A percentile compares a stretch with the other conserved stretches of the same genome.
phyloP scores from a whole-genome alignment of 2,113 vertebrate species.

The Lamprotornis superbus region DNA sequence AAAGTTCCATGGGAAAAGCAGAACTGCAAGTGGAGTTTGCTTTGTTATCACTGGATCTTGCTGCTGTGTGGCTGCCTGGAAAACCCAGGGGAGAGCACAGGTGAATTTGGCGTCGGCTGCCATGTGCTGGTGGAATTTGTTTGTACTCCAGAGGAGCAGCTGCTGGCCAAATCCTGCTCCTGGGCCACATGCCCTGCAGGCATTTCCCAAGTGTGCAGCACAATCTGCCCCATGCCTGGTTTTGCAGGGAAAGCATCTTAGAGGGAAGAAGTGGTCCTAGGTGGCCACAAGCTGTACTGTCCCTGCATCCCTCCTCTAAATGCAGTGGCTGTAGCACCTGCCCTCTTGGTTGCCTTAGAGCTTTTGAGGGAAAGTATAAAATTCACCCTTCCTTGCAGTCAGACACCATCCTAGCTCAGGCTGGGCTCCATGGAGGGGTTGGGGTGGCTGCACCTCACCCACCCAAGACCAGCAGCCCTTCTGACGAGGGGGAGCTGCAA shows the following conservation, averaged over 20 bases:
- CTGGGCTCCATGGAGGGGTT: background rate
- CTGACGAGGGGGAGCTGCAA: background rate
- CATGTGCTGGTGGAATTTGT: fast-evolving
- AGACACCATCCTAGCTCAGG: background rate
- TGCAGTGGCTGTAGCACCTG: background rate
- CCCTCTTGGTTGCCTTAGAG: background rate
- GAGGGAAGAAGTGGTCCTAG: background rate
- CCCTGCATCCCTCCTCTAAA: background rate
- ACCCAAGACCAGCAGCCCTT: background rate
- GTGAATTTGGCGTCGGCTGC: fast-evolving
- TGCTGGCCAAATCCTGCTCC: background rate
- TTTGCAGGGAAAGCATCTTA: background rate
- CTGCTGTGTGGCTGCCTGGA: background rate
- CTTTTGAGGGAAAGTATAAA: background rate
- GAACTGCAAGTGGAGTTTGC: background rate
- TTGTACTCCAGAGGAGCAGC: background rate
- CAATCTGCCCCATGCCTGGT: background rate
- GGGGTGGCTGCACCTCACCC: background rate
- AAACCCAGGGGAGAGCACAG: background rate
- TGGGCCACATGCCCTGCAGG: background rate
- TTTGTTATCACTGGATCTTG: fast-evolving
- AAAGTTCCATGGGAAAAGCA: background rate
- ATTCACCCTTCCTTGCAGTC: background rate
- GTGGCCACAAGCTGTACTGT: background rate
- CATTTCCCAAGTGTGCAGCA: background rate